Percentiles rank a stretch among this genome's conserved stretches.
phyloP scores from a whole-genome alignment of 2,888 invertebrate species.

The Xestia c-nigrum region DNA sequence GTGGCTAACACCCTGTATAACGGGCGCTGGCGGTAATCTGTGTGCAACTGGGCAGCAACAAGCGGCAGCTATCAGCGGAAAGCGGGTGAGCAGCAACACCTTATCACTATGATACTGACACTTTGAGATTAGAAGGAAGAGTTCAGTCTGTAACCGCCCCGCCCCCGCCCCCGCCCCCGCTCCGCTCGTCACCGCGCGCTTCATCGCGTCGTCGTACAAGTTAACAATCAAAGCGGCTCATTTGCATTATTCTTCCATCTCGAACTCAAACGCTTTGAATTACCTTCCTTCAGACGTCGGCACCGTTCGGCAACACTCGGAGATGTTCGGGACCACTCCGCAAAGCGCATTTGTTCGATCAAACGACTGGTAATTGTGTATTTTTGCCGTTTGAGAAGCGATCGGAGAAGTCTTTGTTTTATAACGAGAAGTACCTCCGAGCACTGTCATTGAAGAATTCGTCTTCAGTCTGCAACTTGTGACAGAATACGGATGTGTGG shows the following conservation, averaged over 20 bases:
- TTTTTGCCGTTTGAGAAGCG: conserved; percentile 26
- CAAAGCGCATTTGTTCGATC: conserved; percentile 22
- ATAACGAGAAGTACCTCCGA: conserved; percentile 1
- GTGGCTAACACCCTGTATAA: too few species aligned
- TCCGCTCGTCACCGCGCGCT: background rate
- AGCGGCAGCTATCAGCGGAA: background rate
- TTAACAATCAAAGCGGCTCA: conserved; percentile 61
- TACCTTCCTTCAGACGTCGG: conserved; percentile 41
- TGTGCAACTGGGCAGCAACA: background rate
- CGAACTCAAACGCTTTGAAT: conserved; percentile 49
- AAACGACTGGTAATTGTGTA: conserved; percentile 33
- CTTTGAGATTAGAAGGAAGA: background rate
- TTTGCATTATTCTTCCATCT: conserved; percentile 59
- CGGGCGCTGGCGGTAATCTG: background rate
- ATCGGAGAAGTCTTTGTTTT: background rate
- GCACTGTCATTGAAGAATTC: background rate
- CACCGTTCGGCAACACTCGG: background rate
- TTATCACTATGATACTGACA: background rate
- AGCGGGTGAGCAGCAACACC: too few species aligned
- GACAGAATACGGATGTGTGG: background rate
- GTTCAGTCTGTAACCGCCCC: background rate
- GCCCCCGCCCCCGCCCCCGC: background rate
- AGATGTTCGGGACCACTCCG: background rate
- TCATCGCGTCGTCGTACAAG: conserved; percentile 34
- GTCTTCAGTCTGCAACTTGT: background rate